These are phyloP conservation scores for Proisotoma minuta DNA, from an alignment of 2,888 invertebrate species.

Conservation along the genomic window DNA sequence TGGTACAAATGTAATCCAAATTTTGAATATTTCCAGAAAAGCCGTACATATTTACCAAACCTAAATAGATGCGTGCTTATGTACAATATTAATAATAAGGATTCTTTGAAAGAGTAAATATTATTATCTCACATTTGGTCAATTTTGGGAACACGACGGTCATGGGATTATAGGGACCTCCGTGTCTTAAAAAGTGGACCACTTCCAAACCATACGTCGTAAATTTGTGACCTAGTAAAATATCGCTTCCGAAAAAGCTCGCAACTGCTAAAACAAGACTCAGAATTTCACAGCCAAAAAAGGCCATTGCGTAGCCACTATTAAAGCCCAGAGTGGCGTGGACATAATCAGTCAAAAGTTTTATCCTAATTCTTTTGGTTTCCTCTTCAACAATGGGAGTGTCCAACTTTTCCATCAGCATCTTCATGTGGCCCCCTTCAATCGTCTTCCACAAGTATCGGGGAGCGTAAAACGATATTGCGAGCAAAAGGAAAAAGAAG, in stretches of 20 bases:
- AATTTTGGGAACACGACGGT: conserved; percentile 23
- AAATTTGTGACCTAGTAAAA: conserved; percentile 40
- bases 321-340: conserved; percentile 19
- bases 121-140: conserved; percentile 21
- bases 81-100: not conserved
- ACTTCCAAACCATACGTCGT: conserved; percentile 27
- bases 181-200: conserved; percentile 11
- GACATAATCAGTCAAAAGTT: conserved; percentile 13
- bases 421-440: conserved; percentile 47
- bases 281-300: conserved; percentile 25
- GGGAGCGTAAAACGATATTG: conserved; percentile 48
- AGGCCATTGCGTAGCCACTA: conserved; percentile 17
- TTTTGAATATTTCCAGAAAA: conserved; percentile 13
- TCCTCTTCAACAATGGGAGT: conserved; percentile 6
- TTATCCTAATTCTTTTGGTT: not conserved
- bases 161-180: conserved; percentile 20
- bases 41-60: conserved; percentile 9
- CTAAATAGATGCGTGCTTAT: not conserved
- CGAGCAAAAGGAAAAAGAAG: conserved; percentile 49
- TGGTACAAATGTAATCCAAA: conserved; percentile 20
- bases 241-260: conserved; percentile 48
- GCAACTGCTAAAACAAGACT: conserved; percentile 47
- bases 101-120: not conserved
- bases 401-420: conserved; percentile 12
- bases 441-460: conserved; percentile 49